Conservation (phyloP, 1,140 invertebrate species). For the Arion vulgaris region DNA sequence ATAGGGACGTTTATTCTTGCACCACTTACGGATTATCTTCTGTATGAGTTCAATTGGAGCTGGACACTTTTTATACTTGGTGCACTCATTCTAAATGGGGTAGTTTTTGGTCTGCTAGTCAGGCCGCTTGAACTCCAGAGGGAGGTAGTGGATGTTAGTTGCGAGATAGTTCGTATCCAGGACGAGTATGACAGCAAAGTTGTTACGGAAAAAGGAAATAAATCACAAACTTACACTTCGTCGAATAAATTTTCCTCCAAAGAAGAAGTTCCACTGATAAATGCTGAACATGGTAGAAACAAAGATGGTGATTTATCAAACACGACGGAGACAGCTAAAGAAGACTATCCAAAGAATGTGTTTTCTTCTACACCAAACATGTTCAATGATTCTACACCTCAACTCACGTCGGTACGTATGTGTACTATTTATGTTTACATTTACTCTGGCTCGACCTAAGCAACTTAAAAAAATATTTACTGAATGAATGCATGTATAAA, state of each 20-base stretch:
- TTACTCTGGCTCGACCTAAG: too few species aligned
- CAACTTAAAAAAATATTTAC: too few species aligned
- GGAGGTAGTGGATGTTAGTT: conserved; percentile 3
- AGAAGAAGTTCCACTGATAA: conserved; percentile 17
- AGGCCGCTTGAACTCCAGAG: conserved; percentile 81
- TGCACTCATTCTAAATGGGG: conserved; percentile 92
- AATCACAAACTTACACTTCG: not conserved
- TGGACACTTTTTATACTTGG: conserved; percentile 79
- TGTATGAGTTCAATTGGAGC: conserved; percentile 81
- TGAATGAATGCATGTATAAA: too few species aligned
- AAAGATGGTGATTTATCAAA: not conserved
- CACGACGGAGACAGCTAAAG: not conserved
- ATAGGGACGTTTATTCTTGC: conserved; percentile 88
- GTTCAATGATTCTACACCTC: conserved; percentile 1
- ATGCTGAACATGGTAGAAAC: not conserved
- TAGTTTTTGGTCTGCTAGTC: conserved; percentile 95
- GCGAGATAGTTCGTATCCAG: not conserved
- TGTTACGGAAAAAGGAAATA: too few species aligned
- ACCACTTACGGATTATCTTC: conserved; percentile 77
- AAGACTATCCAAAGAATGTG: not conserved
- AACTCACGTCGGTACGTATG: not conserved
- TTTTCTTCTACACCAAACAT: conserved; percentile 41
- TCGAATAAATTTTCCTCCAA: not conserved
- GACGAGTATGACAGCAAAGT: not conserved
- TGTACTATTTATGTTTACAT: too few species aligned